Base-by-base conservation (phyloP, 2,888 invertebrate genomes). In the Julus scandinavius region DNA sequence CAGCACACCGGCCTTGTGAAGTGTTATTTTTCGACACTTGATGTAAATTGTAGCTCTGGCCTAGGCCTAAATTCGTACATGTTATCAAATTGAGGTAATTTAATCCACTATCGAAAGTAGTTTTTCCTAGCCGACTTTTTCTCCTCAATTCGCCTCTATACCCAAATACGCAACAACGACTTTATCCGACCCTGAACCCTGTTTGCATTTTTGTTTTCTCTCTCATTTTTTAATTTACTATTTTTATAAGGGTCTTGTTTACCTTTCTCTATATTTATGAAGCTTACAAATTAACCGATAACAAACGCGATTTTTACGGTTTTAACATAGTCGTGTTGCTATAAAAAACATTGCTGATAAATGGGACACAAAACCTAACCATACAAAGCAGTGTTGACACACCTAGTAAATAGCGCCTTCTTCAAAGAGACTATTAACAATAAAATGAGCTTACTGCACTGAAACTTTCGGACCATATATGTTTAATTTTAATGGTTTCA, bases 241-340 rank as follows among this genome's bases (percentile, higher is more conserved):
- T 50, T 7, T 40, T 85, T 85, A 20, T 84, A 38, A 41, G 40
- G 29, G 84, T 84, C 41, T 84, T 45, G 84, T 84, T 58, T 58
- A n/a, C 58, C n/a, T 58, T 17, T 7, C 54, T 17, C 29, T 11
- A n/a, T n/a, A 58, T 58, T 29, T 29, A 29, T 29, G 29, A 29
- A 29, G 29, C 29, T 29, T 29, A 29, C 29, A 45, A 45, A 45
- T 45, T 7, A 45, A 45, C 63, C 63, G 20, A 20, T 20, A 72
- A 6, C 63, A 29, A 7, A 72, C n/a, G 17, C 58, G n/a, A 20
- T 45, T 45, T 58, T 58, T 58, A 58, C n/a, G 17, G n/a, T 58
- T 58, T 58, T n/a, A 58, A 58, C 58, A 58, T n/a, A 58, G 1
- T n/a, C 15, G 58, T 58, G 58, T 58, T n/a, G n/a, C 58, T n/a